phyloP scores from a whole-genome alignment of 1,140 invertebrate genomes.

The Dufourea novaeangliae region DNA sequence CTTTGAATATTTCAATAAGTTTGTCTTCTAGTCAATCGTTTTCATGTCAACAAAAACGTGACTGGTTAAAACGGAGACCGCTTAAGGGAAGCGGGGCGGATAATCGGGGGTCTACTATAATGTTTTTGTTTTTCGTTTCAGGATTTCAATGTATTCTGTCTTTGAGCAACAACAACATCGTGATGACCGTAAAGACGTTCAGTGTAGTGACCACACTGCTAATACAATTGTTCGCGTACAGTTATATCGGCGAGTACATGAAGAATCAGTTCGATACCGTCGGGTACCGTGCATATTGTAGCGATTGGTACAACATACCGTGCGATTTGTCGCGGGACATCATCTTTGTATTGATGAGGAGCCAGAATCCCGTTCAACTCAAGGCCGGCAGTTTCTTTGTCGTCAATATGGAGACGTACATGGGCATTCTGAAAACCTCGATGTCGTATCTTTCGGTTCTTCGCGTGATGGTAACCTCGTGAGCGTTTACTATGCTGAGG shows the following conservation, averaged over 20 bases:
- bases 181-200: conserved; percentile 26
- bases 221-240: conserved; percentile 42
- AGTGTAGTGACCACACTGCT: conserved; percentile 17
- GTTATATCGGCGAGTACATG: conserved; percentile 52
- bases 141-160: conserved; percentile 50
- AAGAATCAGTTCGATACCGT: conserved; percentile 52
- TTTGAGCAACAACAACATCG: neutral
- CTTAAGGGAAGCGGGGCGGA: no score
- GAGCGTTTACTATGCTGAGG: no score
- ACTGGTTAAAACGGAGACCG: no score
- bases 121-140: no score
- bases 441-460: conserved; percentile 55
- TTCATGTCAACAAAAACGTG: no score
- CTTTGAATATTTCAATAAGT: no score
- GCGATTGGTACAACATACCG: conserved; percentile 43
- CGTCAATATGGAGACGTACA: conserved; percentile 53
- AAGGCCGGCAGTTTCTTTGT: conserved; percentile 41
- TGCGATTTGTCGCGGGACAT: conserved; percentile 3
- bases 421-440: conserved; percentile 56
- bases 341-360: conserved; percentile 39
- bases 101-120: no score
- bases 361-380: conserved; percentile 24
- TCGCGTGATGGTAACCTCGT: conserved; percentile 48
- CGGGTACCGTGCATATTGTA: conserved; percentile 32
- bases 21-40: no score